Conservation (phyloP, 2,797 vertebrate genomes). For the Silurus lanzhouensis region DNA sequence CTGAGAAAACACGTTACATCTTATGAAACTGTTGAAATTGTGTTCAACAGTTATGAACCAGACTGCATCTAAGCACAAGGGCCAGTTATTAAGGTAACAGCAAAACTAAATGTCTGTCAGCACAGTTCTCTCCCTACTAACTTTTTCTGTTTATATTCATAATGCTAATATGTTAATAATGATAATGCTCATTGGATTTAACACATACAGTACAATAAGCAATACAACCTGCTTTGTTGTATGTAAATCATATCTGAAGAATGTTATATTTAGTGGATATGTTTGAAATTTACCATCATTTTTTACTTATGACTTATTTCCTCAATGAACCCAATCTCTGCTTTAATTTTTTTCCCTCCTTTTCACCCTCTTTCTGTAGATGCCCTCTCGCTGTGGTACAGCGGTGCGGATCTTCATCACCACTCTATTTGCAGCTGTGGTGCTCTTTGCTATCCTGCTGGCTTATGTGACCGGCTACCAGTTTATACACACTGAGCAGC, state of each 20-base stretch:
- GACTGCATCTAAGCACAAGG: background rate
- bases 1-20: no score
- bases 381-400: conserved; percentile 87
- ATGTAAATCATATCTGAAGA: background rate
- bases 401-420: conserved; percentile 88
- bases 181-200: background rate
- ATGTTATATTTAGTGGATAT: background rate
- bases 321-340: background rate
- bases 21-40: no score
- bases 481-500: conserved; percentile 97
- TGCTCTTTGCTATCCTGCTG: conserved; percentile 91
- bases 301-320: background rate
- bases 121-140: background rate
- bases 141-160: background rate
- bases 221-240: background rate
- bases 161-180: no score
- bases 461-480: conserved; percentile 98
- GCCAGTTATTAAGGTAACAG: background rate
- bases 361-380: conserved; percentile 67
- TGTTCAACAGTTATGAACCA: no score
- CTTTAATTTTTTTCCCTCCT: conserved; percentile 1
- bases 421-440: conserved; percentile 90
- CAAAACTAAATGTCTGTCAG: background rate
- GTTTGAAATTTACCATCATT: background rate
- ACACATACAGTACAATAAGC: background rate